phyloP scores from a whole-genome alignment of 2,113 vertebrate genomes.

The Xiphias gladius region DNA sequence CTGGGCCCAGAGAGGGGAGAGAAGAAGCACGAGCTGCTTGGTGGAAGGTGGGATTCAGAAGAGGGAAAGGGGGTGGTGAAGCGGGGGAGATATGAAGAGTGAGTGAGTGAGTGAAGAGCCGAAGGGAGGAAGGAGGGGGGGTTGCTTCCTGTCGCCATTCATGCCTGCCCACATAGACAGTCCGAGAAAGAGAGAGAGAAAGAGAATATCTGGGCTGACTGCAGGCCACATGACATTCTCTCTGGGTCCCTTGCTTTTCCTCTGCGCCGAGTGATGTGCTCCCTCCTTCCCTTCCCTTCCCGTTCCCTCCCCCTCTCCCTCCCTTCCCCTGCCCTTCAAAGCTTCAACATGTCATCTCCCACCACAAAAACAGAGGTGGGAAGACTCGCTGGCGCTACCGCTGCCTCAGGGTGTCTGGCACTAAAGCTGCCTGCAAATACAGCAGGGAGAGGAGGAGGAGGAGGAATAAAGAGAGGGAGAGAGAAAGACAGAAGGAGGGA shows the following conservation, averaged over 20 bases:
- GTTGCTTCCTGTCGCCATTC: conserved; percentile 86
- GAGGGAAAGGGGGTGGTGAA: conserved; percentile 47
- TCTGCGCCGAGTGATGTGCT: conserved; percentile 85
- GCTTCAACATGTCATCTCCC: conserved; percentile 89
- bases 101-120: conserved; percentile 65
- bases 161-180: conserved; percentile 86
- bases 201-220: conserved; percentile 84
- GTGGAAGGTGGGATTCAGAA: conserved; percentile 50
- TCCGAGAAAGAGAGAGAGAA: conserved; percentile 63
- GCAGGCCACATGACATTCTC: conserved; percentile 87
- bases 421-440: conserved; percentile 89
- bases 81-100: conserved; percentile 43
- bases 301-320: conserved; percentile 76
- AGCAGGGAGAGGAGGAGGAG: conserved; percentile 78
- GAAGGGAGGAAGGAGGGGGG: conserved; percentile 58
- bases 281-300: conserved; percentile 75
- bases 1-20: conserved; percentile 27
- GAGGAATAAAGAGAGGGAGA: conserved; percentile 51
- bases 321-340: conserved; percentile 87
- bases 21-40: conserved; percentile 18
- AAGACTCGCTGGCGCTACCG: conserved; percentile 90
- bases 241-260: conserved; percentile 75
- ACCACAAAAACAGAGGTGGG: conserved; percentile 92
- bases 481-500: conserved; percentile 58
- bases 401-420: conserved; percentile 90